phyloP scores from a whole-genome alignment of 2,888 invertebrate species.

The Blastobasis adustella region DNA sequence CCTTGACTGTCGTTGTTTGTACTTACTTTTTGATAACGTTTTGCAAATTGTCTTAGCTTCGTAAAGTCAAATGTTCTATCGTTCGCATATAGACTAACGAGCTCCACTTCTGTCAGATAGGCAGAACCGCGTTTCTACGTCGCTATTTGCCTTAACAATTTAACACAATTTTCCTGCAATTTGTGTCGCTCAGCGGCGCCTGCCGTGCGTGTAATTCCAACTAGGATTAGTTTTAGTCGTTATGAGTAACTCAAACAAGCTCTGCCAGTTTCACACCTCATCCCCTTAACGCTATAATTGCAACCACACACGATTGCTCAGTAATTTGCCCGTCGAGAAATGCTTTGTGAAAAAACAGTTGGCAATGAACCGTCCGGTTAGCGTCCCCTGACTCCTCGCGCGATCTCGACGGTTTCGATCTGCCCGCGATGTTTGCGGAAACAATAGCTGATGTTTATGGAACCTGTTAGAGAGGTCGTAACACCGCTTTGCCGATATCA shows the following conservation, averaged over 20 bases:
- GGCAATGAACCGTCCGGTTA: slow-evolving; percentile 27
- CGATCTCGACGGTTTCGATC: slow-evolving; percentile 22
- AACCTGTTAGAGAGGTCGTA: slow-evolving; percentile 21
- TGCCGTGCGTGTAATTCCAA: slow-evolving; percentile 25
- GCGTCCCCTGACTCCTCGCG: slow-evolving; percentile 22
- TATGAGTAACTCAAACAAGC: slow-evolving; percentile 10
- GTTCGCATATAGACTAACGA: no score
- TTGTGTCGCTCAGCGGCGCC: slow-evolving; percentile 27
- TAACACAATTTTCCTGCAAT: slow-evolving; percentile 14
- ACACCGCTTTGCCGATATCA: slow-evolving; percentile 17
- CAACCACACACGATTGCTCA: slow-evolving; percentile 27
- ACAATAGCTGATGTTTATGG: slow-evolving; percentile 20
- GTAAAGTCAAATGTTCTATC: no score
- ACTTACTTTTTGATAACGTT: no score
- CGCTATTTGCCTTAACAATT: slow-evolving; percentile 4
- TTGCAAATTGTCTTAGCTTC: no score
- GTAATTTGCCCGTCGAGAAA: no score
- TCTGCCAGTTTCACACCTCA: slow-evolving; percentile 1
- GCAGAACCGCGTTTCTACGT: not conserved
- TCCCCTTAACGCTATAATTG: slow-evolving; percentile 39
- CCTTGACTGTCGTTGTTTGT: no score
- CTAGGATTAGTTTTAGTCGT: slow-evolving; percentile 12
- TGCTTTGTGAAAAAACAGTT: not conserved
- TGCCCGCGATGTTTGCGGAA: slow-evolving; percentile 23
- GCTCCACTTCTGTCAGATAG: no score